These are phyloP conservation scores for Listronotus oregonensis DNA, from an alignment of 1,140 invertebrate genomes.

Conservation along the genomic window DNA sequence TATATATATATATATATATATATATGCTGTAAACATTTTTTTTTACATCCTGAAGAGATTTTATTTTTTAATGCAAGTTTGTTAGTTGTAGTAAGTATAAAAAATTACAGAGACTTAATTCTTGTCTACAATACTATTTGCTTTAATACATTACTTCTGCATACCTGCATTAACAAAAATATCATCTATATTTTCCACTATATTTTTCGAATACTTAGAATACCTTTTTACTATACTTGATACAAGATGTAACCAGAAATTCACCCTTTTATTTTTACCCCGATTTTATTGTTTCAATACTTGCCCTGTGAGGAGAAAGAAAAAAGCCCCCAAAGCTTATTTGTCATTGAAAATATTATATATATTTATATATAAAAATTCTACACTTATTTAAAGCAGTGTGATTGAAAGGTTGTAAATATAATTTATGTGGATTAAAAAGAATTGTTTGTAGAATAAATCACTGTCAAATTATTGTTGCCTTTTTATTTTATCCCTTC, in stretches of 20 bases:
- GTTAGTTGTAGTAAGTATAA: too few species aligned
- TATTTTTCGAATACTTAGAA: background rate
- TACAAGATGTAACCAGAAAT: background rate
- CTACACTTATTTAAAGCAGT: conserved; percentile 54
- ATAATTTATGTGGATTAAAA: conserved; percentile 57
- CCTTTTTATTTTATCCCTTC: conserved; percentile 15
- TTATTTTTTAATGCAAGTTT: background rate
- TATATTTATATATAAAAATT: conserved; percentile 49
- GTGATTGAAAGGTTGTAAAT: conserved; percentile 56
- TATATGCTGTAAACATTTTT: too few species aligned
- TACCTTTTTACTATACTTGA: background rate
- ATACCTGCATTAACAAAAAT: background rate
- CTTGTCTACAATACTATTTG: too few species aligned
- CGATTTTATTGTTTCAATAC: background rate
- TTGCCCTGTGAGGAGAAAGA: conserved; percentile 17
- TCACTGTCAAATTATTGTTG: conserved; percentile 46
- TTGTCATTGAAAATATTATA: conserved; percentile 47
- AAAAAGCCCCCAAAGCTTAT: conserved; percentile 44
- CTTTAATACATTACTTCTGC: too few species aligned
- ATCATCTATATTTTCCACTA: background rate
- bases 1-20: too few species aligned
- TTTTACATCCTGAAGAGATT: background rate
- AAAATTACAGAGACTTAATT: too few species aligned
- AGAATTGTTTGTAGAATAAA: conserved; percentile 55
- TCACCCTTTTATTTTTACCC: conserved; percentile 4